Percentiles rank a stretch among this genome's conserved stretches.
Evolutionary conservation across 2,113 vertebrate genomes (phyloP).

Genomic region (Misgurnus mizolepis): DNA sequence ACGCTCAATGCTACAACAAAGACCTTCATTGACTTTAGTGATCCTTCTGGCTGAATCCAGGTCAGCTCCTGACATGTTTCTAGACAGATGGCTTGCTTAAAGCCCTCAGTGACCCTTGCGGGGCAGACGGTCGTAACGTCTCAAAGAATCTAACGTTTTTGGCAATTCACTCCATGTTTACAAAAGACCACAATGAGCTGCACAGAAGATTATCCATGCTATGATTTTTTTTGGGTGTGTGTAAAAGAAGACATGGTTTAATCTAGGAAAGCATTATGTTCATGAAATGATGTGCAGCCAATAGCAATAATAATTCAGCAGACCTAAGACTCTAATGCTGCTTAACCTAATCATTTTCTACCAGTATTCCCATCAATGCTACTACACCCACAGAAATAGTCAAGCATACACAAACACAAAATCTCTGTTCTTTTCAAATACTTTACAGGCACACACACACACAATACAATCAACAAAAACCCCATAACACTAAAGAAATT

Average conservation of each 20-base stretch:
- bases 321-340: constrained; percentile 33
- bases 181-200: constrained; percentile 5
- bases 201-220: constrained; percentile 17
- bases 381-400: neutral
- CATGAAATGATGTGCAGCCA: constrained; percentile 35
- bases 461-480: constrained; percentile 5
- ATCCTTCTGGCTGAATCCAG: constrained; percentile 28
- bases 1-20: constrained; percentile 13
- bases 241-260: neutral
- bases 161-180: constrained; percentile 4
- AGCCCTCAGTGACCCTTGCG: constrained; percentile 12
- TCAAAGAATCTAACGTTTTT: constrained; percentile 24
- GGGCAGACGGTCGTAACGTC: neutral
- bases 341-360: constrained; percentile 46
- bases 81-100: constrained; percentile 36
- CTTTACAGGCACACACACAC: neutral
- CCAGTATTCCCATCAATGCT: neutral
- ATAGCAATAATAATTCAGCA: constrained; percentile 40
- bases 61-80: constrained; percentile 37
- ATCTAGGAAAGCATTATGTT: constrained; percentile 28
- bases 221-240: neutral
- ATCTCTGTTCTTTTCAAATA: neutral
- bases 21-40: constrained; percentile 10
- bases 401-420: neutral
- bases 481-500: constrained; percentile 28